Evolutionary conservation across 2,113 vertebrate species (phyloP), one percentile per base, ranked within the genome.

Genomic region (Mola mola): DNA sequence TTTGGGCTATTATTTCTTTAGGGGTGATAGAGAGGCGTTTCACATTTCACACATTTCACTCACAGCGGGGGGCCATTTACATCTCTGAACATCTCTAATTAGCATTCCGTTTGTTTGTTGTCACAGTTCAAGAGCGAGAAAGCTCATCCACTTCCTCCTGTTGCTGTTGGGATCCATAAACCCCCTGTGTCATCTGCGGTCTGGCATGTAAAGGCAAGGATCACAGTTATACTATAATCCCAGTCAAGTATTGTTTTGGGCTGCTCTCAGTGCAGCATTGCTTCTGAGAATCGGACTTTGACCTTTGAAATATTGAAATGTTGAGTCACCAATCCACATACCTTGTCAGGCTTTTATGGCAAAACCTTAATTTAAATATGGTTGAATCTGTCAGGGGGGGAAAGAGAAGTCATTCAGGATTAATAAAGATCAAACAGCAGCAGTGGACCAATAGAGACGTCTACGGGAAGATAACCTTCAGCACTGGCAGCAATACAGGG

Each of bases 111-210:
- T 82, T 83, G 69, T 81, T 76, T 74, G 55, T 70, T 65, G 68
- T 84, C 66, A 79, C 73, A 62, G 62, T 75, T 84, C 58, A 70
- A 77, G 63, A 83, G 65, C 80, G 72, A 53, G 72, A 81, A 69
- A 82, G 69, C 68, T 66, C 21, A 2, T 33, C 78, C 58, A 60
- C 65, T 88, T 88, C 81, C 78, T 83, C 63, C 59, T 44, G 49
- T 65, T 79, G 72, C 51, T 76, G 72, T 73, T 78, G 60, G 66
- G 16, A 71, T 66, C 66, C 67, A 67, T 29, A 68, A 78, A 58
- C 38, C 51, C 31, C 37, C 2, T 19, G 43, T 52, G 60, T 46
- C 59, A 61, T 68, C 70, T 51, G 48, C 60, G 65, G 26, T 41
- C 19, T 48, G 40, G 13, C 25, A 25, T 28, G 21, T 26, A 12